Percentiles rank a stretch among this genome's conserved stretches.
These are phyloP conservation scores for Arnoldichthys spilopterus DNA, from an alignment of 2,797 vertebrate species.

Conservation along the genomic window DNA sequence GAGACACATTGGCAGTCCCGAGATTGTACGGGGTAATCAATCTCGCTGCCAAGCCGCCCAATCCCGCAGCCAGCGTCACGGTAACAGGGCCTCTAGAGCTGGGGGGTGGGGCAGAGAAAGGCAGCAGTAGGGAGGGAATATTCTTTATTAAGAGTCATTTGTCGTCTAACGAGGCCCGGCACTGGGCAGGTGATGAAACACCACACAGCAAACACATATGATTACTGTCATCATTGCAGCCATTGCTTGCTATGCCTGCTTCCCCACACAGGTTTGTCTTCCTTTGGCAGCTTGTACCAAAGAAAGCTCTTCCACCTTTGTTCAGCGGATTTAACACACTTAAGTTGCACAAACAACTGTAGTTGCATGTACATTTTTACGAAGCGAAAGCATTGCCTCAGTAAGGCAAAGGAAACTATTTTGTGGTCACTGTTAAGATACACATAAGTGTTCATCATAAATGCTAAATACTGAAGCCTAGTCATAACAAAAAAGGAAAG, in stretches of 20 bases:
- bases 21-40: slow-evolving; percentile 78
- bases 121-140: slow-evolving; percentile 63
- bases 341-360: neutral
- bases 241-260: slow-evolving; percentile 69
- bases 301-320: neutral
- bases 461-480: neutral
- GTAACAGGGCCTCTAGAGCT: slow-evolving; percentile 70
- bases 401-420: neutral
- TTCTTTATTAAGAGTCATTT: slow-evolving; percentile 82
- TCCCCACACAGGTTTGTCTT: slow-evolving; percentile 70
- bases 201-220: slow-evolving; percentile 76
- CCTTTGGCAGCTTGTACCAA: slow-evolving; percentile 60
- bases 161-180: slow-evolving; percentile 79
- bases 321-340: neutral
- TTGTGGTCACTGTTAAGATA: neutral
- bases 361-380: neutral
- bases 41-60: slow-evolving; percentile 72
- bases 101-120: slow-evolving; percentile 57
- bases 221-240: slow-evolving; percentile 74
- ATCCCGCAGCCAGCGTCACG: slow-evolving; percentile 56
- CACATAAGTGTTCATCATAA: neutral
- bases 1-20: slow-evolving; percentile 76
- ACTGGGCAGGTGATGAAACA: slow-evolving; percentile 78
- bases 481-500: neutral
- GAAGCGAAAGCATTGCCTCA: neutral